Evolutionary conservation across 1,140 invertebrate species (phyloP).

Genomic region (Paracyclopina nana): DNA sequence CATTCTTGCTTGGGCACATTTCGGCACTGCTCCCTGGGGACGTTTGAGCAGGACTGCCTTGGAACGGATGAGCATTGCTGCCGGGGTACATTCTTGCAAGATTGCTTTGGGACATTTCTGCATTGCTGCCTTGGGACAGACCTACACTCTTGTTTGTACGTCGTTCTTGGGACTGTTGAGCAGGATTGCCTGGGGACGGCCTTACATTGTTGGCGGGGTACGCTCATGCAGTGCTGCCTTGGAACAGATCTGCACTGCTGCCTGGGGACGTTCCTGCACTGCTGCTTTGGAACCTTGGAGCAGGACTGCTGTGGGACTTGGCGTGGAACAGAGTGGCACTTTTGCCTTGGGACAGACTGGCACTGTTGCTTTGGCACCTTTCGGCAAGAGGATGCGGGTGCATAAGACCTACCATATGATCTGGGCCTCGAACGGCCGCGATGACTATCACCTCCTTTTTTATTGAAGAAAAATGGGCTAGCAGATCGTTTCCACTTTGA

Average conservation of each 20-base stretch:
- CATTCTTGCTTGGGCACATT: slow-evolving; percentile 14
- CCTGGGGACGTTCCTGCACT: slow-evolving; percentile 2
- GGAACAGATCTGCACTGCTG: slow-evolving; percentile 13
- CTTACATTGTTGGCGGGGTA: slow-evolving; percentile 2
- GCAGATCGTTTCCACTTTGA: no score
- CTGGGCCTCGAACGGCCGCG: no score
- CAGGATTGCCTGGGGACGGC: slow-evolving; percentile 9
- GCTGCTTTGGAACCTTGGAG: slow-evolving; percentile 1
- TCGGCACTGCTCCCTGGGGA: neutral
- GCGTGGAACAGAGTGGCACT: neutral
- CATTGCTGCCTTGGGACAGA: slow-evolving; percentile 9
- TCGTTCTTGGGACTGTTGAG: slow-evolving; percentile 4
- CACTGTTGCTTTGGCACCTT: neutral
- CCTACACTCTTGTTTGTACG: neutral
- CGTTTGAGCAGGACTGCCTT: slow-evolving; percentile 7
- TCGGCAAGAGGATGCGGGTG: no score
- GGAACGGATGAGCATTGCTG: slow-evolving; percentile 7
- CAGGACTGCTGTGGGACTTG: neutral
- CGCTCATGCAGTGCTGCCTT: slow-evolving; percentile 7
- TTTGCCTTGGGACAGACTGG: neutral
- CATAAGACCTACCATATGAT: no score
- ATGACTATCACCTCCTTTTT: no score
- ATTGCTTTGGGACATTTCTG: neutral
- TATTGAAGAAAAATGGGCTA: no score
- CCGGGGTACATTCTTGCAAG: slow-evolving; percentile 11